These are phyloP conservation scores for Papilio helenus DNA, from an alignment of 1,140 invertebrate genomes.

Conservation along the genomic window DNA sequence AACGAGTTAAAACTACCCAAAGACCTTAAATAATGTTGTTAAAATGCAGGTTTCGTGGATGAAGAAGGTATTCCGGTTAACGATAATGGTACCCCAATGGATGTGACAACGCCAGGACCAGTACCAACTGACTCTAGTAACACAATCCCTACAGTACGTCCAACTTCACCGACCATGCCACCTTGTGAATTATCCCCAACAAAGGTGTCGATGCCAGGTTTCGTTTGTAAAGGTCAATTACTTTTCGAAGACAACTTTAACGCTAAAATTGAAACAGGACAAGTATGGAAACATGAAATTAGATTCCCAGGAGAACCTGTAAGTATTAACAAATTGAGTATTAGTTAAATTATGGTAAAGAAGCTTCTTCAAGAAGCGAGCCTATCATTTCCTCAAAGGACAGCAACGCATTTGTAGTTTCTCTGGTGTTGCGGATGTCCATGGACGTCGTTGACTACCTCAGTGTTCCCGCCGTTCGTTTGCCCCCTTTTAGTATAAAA, in stretches of 20 bases:
- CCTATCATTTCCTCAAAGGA: too few relatives aligned
- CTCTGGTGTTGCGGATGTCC: too few relatives aligned
- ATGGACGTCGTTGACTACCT: too few relatives aligned
- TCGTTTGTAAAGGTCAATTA: conserved; percentile 79
- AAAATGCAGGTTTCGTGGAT: conserved; percentile 29
- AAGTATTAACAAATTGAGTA: conserved; percentile 31
- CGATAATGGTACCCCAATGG: conserved; percentile 29
- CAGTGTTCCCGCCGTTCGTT: too few relatives aligned
- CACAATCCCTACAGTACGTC: background rate
- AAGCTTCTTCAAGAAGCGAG: too few relatives aligned
- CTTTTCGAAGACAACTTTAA: conserved; percentile 82
- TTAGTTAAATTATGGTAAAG: background rate
- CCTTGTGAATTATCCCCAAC: conserved; percentile 49
- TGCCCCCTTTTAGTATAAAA: too few relatives aligned
- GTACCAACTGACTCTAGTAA: background rate
- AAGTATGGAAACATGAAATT: conserved; percentile 72
- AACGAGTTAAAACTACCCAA: too few relatives aligned
- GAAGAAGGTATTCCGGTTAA: conserved; percentile 36
- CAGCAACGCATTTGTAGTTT: too few relatives aligned
- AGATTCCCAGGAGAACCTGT: conserved; percentile 72
- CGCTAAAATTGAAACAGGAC: conserved; percentile 49
- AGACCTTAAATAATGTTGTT: too few relatives aligned
- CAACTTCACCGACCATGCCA: background rate
- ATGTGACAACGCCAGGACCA: conserved; percentile 25
- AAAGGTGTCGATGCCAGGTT: conserved; percentile 52